Base-by-base conservation (phyloP, 2,113 vertebrate species). In the Nyctibius bracteatus region DNA sequence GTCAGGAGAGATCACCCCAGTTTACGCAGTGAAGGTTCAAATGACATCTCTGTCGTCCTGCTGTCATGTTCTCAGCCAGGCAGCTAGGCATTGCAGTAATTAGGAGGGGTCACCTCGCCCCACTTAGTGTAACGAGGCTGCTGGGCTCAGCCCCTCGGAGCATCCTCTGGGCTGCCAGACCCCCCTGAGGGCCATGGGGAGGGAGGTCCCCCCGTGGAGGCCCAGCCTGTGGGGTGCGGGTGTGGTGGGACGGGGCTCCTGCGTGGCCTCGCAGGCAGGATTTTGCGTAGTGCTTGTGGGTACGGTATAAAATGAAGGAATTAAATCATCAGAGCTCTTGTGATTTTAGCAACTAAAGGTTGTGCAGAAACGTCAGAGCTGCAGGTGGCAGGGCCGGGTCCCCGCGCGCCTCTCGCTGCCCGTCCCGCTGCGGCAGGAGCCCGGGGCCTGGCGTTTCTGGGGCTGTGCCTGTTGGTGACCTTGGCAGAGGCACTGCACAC, bases 71-170 rank as follows among this genome's bases (percentile, higher is more conserved):
- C 70, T 35, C 10, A 47, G 54, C 37, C 67, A 23, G 47, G 72
- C 55, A 52, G 59, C 43, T 49, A 92, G 85, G 83, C 72, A 49
- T 47, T 47, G 94, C 72, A 51, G 61, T 96, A 94, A 96, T 97
- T 95, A 79, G 92, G 90, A 35, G 84, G 78, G 57, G 10, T 88
- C 95, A 93, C 96, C 95, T 95, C 44, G 61, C 83, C 81, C 94
- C 80, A 80, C 65, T 84, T 71, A 72, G 59, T n/a, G 79, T 86
- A 90, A 93, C 70, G 92, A 88, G 61, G 30, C 72, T 68, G 51
- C 72, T 93, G 73, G 67, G 73, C 86, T 52, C 77, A 89, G 59
- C 43, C 67, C 6, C 81, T 75, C 58, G 28, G 80, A 78, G 79
- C 63, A 46, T n/a, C n/a, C n/a, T n/a, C 1, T 2, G 55, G 4